Conservation (phyloP, 1,140 invertebrate species). For the Ips typographus region DNA sequence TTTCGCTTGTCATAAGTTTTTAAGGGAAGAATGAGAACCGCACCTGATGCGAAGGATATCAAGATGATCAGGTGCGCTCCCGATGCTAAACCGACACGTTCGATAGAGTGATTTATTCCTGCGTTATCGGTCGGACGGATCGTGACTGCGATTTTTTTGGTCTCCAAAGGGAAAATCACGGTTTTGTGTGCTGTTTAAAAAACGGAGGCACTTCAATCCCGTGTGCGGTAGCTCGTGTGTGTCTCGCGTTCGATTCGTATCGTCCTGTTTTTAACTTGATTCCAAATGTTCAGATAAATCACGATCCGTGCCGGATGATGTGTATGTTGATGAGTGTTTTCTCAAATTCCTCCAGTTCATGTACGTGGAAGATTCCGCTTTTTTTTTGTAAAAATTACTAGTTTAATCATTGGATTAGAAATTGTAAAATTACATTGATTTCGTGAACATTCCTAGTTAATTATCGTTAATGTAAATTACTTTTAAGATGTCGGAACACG, state of each 20-base stretch:
- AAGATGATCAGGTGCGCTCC: too few species aligned
- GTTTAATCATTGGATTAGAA: too few species aligned
- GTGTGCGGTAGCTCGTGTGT: conserved; percentile 15
- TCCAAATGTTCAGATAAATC: conserved; percentile 3
- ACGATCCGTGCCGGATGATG: background rate
- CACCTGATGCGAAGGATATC: too few species aligned
- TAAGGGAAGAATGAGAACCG: too few species aligned
- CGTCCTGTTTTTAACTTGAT: background rate
- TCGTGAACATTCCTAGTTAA: conserved; percentile 31
- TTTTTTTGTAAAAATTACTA: too few species aligned
- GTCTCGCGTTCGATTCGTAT: background rate
- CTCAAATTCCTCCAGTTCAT: too few species aligned
- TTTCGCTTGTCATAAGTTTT: too few species aligned
- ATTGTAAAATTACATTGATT: background rate
- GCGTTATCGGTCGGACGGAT: background rate
- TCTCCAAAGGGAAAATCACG: background rate
- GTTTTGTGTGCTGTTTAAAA: conserved; percentile 6
- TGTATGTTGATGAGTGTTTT: too few species aligned
- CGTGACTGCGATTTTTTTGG: conserved; percentile 9
- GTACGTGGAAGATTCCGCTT: too few species aligned
- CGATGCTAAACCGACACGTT: background rate
- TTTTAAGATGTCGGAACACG: conserved; percentile 35
- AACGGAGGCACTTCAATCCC: background rate
- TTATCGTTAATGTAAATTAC: conserved; percentile 24
- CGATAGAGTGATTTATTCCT: conserved; percentile 10